These are phyloP conservation scores for Trichoplusia ni DNA, from an alignment of 1,140 invertebrate species.

Conservation along the genomic window DNA sequence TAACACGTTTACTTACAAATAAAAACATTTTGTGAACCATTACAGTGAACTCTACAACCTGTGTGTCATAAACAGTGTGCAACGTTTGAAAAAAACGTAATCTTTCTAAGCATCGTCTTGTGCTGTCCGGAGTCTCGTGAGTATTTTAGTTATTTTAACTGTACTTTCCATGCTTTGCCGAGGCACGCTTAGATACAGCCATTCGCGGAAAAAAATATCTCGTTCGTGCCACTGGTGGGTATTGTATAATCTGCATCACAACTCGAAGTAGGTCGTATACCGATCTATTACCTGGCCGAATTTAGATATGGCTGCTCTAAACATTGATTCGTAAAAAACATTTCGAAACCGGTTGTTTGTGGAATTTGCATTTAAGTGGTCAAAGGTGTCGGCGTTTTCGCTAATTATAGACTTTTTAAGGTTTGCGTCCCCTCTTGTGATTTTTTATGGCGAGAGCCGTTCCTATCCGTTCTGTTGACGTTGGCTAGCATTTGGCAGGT, in stretches of 20 bases:
- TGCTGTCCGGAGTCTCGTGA: constrained; percentile 57
- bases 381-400: constrained; percentile 24
- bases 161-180: constrained; percentile 70
- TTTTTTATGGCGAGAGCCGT: neutral
- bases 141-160: constrained; percentile 74
- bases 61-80: constrained; percentile 40
- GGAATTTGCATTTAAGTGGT: constrained; percentile 25
- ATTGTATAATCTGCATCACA: constrained; percentile 30
- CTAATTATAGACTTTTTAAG: constrained; percentile 16
- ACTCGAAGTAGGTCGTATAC: constrained; percentile 56
- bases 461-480: neutral
- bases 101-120: constrained; percentile 53
- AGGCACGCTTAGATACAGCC: constrained; percentile 47
- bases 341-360: constrained; percentile 17
- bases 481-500: neutral
- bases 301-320: constrained; percentile 24
- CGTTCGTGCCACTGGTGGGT: constrained; percentile 54
- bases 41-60: constrained; percentile 53
- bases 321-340: constrained; percentile 23
- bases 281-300: constrained; percentile 36
- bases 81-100: constrained; percentile 46
- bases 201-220: constrained; percentile 73
- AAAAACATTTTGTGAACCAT: constrained; percentile 52
- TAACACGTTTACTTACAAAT: constrained; percentile 45
- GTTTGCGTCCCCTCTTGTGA: constrained; percentile 17